Percentiles rank a stretch among this genome's conserved stretches.
These are phyloP conservation scores for Homarus americanus DNA, from an alignment of 1,140 invertebrate species.

Conservation along the genomic window DNA sequence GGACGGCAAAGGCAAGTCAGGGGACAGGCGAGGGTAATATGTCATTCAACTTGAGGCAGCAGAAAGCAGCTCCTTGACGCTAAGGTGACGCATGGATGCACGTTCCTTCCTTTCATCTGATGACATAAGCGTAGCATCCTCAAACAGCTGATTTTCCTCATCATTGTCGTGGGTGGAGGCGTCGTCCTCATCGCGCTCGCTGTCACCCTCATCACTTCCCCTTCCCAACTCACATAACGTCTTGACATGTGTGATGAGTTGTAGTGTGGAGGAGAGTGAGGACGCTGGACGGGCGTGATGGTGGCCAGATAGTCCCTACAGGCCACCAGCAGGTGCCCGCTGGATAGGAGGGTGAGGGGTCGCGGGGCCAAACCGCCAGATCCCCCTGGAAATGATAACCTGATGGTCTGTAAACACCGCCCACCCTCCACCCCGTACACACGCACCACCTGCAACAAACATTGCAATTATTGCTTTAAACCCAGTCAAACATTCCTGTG, in stretches of 20 bases:
- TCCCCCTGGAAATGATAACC: slow-evolving; percentile 45
- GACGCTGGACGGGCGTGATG: background rate
- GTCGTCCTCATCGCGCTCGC: slow-evolving; percentile 18
- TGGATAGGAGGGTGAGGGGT: slow-evolving; percentile 31
- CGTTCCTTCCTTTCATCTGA: slow-evolving; percentile 25
- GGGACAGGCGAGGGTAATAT: slow-evolving; percentile 27
- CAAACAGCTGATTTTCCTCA: slow-evolving; percentile 7
- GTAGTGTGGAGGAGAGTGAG: slow-evolving; percentile 4
- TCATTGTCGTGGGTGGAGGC: background rate
- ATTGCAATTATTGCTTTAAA: background rate
- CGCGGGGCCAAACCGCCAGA: slow-evolving; percentile 27
- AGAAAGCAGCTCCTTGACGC: slow-evolving; percentile 60
- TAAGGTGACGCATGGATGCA: slow-evolving; percentile 24
- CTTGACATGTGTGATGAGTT: background rate
- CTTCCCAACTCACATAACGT: background rate
- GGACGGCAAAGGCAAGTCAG: slow-evolving; percentile 55
- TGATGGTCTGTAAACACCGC: slow-evolving; percentile 48
- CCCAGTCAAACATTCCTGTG: no score
- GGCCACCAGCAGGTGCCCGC: slow-evolving; percentile 38
- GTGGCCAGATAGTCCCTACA: slow-evolving; percentile 60
- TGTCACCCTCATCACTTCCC: slow-evolving; percentile 6
- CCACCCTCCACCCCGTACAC: slow-evolving; percentile 51
- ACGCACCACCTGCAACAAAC: slow-evolving; percentile 44
- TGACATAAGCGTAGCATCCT: slow-evolving; percentile 28
- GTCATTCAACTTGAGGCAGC: slow-evolving; percentile 26